Evolutionary conservation across 1,140 invertebrate genomes (phyloP).

Genomic region (Dreissena rostriformis): DNA sequence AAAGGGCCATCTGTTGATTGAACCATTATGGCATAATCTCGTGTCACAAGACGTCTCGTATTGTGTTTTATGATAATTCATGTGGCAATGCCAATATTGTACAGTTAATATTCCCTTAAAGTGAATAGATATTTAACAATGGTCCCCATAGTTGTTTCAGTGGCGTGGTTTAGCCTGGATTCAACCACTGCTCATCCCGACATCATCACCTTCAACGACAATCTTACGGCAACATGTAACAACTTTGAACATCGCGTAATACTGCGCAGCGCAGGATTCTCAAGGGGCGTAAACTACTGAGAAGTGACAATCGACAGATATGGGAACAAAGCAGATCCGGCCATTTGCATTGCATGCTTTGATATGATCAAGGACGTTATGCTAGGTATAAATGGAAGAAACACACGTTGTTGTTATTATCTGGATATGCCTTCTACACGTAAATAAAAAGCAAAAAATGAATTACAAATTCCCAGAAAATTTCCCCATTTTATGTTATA

Average conservation of each 20-base stretch:
- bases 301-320: conserved; percentile 95
- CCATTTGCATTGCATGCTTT: conserved; percentile 95
- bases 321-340: conserved; percentile 97
- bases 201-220: conserved; percentile 92
- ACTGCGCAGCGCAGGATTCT: conserved; percentile 95
- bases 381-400: conserved; percentile 88
- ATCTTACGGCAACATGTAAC: conserved; percentile 92
- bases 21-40: no score
- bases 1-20: no score
- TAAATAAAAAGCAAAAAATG: no score
- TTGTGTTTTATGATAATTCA: no score
- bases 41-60: no score
- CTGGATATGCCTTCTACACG: no score
- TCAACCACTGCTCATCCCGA: conserved; percentile 87
- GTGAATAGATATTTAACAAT: neutral
- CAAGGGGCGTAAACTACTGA: conserved; percentile 98
- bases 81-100: no score
- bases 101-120: no score
- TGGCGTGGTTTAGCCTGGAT: conserved; percentile 98
- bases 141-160: conserved; percentile 83
- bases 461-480: no score
- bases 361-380: conserved; percentile 96
- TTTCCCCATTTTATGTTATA: no score
- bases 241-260: conserved; percentile 97
- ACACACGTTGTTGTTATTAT: neutral